phyloP scores from a whole-genome alignment of 2,113 vertebrate species.

The Gymnogyps californianus region DNA sequence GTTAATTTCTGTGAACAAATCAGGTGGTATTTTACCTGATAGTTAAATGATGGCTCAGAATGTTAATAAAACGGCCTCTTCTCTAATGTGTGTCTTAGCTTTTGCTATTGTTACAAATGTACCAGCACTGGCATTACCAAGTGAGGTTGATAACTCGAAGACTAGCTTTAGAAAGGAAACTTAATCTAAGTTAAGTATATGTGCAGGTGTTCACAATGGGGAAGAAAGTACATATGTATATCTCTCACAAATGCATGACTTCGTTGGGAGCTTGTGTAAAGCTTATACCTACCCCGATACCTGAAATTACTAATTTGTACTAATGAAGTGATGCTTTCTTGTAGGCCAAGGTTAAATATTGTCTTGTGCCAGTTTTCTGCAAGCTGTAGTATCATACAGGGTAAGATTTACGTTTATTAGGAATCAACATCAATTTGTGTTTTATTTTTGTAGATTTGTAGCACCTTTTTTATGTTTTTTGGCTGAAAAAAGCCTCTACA shows the following conservation, averaged over 20 bases:
- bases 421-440: neutral
- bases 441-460: neutral
- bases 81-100: neutral
- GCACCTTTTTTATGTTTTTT: neutral
- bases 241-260: neutral
- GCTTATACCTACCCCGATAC: neutral
- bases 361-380: neutral
- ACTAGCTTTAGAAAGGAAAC: neutral
- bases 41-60: neutral
- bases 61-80: neutral
- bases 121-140: neutral
- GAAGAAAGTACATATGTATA: fast-evolving
- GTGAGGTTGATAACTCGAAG: neutral
- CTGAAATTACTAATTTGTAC: neutral
- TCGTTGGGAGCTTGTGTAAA: neutral
- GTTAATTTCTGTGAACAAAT: neutral
- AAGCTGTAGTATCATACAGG: neutral
- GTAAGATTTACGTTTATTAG: neutral
- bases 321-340: neutral
- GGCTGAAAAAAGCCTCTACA: neutral
- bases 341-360: slow-evolving; percentile 2
- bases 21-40: neutral
- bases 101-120: neutral
- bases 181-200: neutral
- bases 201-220: neutral